Base-by-base conservation (phyloP, 2,797 vertebrate genomes). In the Sebastes paucispinis region DNA sequence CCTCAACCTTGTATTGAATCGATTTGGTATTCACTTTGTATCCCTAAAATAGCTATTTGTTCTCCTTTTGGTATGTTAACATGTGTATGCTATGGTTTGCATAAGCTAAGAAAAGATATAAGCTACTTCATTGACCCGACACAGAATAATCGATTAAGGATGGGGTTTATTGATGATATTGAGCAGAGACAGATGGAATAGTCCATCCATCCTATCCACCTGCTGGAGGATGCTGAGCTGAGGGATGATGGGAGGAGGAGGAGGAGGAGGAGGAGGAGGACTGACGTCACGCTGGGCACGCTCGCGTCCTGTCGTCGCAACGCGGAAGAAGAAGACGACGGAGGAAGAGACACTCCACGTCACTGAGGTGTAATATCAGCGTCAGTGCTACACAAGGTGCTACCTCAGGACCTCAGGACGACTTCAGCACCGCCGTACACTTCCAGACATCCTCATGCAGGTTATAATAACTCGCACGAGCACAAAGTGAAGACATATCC, bases 341-440 rank as follows among this genome's bases (percentile, higher is more conserved):
- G 75, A 88, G 84, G 84, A 86, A 79, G 80, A 66, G 85, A 89
- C 84, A 7, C 85, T 95, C 94, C 94, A 95, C 96, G 95, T 96
- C 96, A 96, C 91, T 70, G 92, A 94, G 92, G 95, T 94, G 94
- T 92, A 89, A 91, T 83, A 82, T 64, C 58, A 79, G 81, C 90
- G 92, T 92, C 91, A 91, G 85, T 65, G 82, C 73, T 43, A 79
- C 88, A 80, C 87, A 83, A 88, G 88, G 88, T 84, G 87, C 88
- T 85, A 69, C 88, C 81, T 75, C 84, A 36, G 64, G 22, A 69
- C 88, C 82, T 75, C 84, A 36, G 64, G 22, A 2, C 70, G 25
- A 8, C 8, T 55, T 22, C 66, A 20, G 24, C 9, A 22, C 57
- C 52, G 3, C 22, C 22, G 31, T 32, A 31, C 68, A 20, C 32